phyloP scores from a whole-genome alignment of 1,140 invertebrate species.

The Trichonephila inaurata region DNA sequence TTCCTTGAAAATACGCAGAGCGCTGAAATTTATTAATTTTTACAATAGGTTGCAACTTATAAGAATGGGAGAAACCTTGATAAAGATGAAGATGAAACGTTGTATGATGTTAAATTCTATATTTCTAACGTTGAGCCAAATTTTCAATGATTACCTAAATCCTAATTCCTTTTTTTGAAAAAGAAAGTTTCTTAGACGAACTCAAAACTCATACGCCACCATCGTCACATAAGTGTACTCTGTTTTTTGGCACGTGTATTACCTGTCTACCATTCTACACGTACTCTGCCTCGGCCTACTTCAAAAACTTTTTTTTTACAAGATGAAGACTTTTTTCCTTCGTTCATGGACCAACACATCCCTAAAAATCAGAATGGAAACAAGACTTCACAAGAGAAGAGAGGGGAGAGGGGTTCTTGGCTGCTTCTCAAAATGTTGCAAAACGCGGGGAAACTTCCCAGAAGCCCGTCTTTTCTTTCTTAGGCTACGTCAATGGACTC shows the following conservation, averaged over 20 bases:
- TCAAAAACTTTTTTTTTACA: neutral
- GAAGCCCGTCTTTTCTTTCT: constrained; percentile 22
- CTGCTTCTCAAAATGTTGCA: neutral
- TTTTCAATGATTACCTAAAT: neutral
- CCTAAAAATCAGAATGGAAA: constrained; percentile 23
- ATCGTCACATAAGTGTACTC: neutral
- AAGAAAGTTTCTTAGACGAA: neutral
- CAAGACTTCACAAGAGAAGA: neutral
- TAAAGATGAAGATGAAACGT: no score
- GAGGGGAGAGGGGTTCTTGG: neutral
- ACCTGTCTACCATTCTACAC: constrained; percentile 27
- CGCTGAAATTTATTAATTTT: no score
- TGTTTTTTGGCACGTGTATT: neutral
- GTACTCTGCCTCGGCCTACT: constrained; percentile 35
- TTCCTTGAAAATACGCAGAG: no score
- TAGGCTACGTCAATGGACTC: constrained; percentile 32
- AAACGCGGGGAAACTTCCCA: neutral
- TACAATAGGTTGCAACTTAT: no score
- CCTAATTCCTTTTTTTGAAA: neutral
- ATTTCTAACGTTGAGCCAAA: neutral
- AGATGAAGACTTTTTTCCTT: neutral
- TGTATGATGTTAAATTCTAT: no score
- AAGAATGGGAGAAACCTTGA: no score
- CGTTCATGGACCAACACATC: constrained; percentile 2
- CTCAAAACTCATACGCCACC: neutral